These are phyloP conservation scores for Scolopax rusticola DNA, from an alignment of 2,797 vertebrate genomes.

Conservation along the genomic window DNA sequence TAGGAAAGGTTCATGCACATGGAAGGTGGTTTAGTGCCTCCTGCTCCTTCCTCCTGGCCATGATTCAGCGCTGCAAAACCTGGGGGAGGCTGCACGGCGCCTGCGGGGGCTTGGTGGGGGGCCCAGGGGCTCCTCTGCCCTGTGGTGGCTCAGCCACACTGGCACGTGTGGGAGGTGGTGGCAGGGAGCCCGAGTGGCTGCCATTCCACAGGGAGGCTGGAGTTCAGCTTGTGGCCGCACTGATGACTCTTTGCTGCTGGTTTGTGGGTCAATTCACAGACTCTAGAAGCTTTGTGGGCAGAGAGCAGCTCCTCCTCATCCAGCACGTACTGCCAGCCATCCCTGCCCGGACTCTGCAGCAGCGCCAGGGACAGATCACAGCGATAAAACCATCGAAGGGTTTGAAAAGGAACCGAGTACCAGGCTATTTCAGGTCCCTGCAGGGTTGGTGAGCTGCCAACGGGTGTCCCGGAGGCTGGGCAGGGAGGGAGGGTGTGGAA, in stretches of 20 bases:
- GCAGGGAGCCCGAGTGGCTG: accelerated
- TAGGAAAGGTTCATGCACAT: background rate
- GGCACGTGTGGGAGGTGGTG: accelerated
- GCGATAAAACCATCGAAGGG: background rate
- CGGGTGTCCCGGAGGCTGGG: background rate
- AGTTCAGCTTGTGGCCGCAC: background rate
- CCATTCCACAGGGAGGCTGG: accelerated
- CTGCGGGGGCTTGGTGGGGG: background rate
- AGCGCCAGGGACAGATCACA: background rate
- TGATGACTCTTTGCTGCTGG: background rate
- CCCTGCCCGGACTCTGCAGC: background rate
- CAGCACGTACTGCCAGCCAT: background rate
- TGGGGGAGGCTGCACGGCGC: accelerated
- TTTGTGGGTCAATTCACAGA: background rate
- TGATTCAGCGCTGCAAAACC: background rate
- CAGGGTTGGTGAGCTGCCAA: background rate
- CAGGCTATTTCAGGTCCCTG: background rate
- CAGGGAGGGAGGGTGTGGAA: background rate
- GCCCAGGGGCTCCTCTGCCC: background rate
- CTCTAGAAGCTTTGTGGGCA: background rate
- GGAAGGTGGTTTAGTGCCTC: too few species aligned
- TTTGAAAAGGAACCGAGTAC: accelerated
- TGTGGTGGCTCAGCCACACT: accelerated
- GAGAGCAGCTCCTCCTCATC: background rate
- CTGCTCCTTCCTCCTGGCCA: background rate